These are phyloP conservation scores for Limanda limanda DNA, from an alignment of 2,113 vertebrate genomes.

Conservation along the genomic window DNA sequence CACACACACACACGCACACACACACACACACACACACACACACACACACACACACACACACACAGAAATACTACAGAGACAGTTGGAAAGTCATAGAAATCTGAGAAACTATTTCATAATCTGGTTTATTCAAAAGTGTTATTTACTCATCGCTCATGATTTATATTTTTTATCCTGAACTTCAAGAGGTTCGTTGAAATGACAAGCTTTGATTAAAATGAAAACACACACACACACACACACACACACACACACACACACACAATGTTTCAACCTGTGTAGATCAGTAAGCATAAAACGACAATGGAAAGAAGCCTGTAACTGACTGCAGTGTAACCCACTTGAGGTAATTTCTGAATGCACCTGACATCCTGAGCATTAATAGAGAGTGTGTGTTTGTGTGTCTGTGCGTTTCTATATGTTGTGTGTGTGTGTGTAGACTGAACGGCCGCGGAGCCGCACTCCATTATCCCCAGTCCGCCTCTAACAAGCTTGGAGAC, in stretches of 20 bases:
- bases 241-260: not conserved
- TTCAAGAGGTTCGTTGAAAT: no score
- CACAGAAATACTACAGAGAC: no score
- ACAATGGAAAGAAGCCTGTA: not conserved
- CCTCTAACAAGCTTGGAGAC: constrained; percentile 54
- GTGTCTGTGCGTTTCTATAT: not conserved
- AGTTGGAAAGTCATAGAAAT: no score
- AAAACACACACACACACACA: no score
- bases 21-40: no score
- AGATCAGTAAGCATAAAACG: not conserved
- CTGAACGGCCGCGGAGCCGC: constrained; percentile 16
- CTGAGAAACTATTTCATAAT: no score
- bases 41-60: no score
- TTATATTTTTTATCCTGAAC: no score
- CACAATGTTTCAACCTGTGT: not conserved
- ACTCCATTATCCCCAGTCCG: constrained; percentile 44
- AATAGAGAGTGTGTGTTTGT: not conserved
- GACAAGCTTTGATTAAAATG: no score
- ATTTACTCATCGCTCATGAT: no score
- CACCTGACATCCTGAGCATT: not conserved
- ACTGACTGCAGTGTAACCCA: constrained; percentile 8
- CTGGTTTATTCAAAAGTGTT: no score
- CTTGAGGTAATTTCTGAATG: not conserved
- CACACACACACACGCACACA: no score
- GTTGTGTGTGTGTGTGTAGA: not conserved